Percentiles rank a stretch among this genome's conserved stretches.
These are phyloP conservation scores for Cyanoliseus patagonus DNA, from an alignment of 2,113 vertebrate species.

Conservation along the genomic window DNA sequence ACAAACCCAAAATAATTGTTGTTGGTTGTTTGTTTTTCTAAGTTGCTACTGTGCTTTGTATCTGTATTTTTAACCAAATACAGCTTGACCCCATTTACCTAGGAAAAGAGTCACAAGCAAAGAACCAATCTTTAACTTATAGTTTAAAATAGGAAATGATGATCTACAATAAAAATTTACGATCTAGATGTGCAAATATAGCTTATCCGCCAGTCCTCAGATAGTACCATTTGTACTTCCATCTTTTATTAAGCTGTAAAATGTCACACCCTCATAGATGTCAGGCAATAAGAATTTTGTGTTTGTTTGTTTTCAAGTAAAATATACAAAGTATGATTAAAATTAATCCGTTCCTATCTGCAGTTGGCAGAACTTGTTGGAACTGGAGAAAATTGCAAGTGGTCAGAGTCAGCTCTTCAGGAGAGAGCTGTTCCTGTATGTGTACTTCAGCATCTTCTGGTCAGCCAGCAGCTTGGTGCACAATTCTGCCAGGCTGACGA, in stretches of 20 bases:
- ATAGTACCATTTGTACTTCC: not conserved
- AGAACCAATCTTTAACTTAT: not conserved
- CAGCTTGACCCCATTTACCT: not conserved
- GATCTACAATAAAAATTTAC: not conserved
- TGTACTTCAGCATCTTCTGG: not conserved
- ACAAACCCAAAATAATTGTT: not conserved
- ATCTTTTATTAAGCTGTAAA: not conserved
- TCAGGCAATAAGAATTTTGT: not conserved
- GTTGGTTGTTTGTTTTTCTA: not conserved
- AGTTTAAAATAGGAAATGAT: not conserved
- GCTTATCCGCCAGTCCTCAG: not conserved
- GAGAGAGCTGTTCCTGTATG: not conserved
- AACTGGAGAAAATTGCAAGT: not conserved
- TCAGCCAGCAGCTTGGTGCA: not conserved
- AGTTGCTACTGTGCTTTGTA: not conserved
- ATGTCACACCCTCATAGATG: not conserved
- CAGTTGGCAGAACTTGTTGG: not conserved
- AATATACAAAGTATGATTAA: not conserved
- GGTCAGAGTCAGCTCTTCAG: not conserved
- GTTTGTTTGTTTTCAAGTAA: not conserved
- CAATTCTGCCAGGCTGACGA: not conserved
- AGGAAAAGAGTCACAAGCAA: not conserved
- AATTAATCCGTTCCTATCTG: not conserved
- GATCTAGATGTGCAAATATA: not conserved
- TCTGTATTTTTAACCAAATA: not conserved